Conservation (phyloP, 2,113 vertebrate species). For the Syngnathus typhle region DNA sequence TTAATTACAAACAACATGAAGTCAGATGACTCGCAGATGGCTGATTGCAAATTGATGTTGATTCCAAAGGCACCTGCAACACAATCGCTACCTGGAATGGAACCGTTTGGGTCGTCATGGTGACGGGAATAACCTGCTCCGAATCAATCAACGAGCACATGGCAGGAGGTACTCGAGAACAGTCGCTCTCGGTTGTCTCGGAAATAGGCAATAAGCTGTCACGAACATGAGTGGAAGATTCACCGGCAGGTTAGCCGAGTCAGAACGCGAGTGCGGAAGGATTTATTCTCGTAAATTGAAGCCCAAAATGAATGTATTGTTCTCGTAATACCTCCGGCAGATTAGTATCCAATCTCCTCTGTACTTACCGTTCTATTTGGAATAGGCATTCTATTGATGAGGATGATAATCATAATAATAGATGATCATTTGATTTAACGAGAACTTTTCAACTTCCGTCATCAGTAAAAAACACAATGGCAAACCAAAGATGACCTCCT, state of each 20-base stretch:
- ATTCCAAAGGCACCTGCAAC: constrained; percentile 1
- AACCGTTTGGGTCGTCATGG: neutral
- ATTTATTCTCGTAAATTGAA: neutral
- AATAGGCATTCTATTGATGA: neutral
- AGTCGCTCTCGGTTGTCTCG: neutral
- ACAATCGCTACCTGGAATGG: neutral
- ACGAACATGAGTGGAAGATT: neutral
- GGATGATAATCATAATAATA: too few species aligned
- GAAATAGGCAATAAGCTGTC: neutral
- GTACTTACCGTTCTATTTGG: neutral
- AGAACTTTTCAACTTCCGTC: neutral
- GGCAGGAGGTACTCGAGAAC: neutral
- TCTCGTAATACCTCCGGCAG: neutral
- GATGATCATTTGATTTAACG: neutral
- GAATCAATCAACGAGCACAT: neutral
- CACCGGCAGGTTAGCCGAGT: neutral
- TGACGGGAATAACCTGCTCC: neutral
- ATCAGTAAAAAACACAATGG: neutral
- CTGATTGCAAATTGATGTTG: neutral
- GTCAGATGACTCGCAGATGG: constrained; percentile 2
- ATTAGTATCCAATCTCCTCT: neutral
- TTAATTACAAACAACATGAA: neutral
- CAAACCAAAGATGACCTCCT: neutral
- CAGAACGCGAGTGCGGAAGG: neutral
- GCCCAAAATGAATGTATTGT: neutral